Evolutionary conservation across 2,113 vertebrate species (phyloP), one percentile per base, ranked within the genome.

Genomic region (Pavo muticus): DNA sequence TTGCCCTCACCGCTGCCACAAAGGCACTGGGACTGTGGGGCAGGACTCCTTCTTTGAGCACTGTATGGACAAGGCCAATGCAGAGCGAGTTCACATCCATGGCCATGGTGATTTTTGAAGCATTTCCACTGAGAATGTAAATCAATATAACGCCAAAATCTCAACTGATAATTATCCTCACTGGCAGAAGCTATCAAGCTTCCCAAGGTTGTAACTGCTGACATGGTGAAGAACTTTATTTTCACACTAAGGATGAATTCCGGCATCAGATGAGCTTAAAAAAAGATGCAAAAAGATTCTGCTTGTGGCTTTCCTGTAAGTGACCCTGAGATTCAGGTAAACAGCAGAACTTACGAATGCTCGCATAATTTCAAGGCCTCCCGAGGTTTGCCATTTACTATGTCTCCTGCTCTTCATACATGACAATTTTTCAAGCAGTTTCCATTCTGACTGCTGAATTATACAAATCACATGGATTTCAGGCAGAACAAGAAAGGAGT

Each of bases 391-490:
- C 54, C 15, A n/a, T 63, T 61, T 73, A 14, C 20, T 20, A 18
- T 24, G 8, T 68, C 14, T 71, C 21, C 29, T 32, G 15, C 57
- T 20, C 32, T 57, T 70, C 10, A 69, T 54, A 6, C 2, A 5
- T 32, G 54, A 59, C 40, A 25, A 35, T 35, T 59, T 17, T 39
- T 70, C 5, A 35, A 76, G 37, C n/a, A 39, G 1, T 50, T 87
- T 19, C 21, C n/a, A 27, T 8, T 29, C 2, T 57, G 50, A 47
- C 39, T 0, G 0, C 20, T 18, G 76, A 40, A 6, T 1, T 88
- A 30, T 1, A 12, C 50, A 47, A 25, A 6, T 0, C 42, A 1
- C 0, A 1, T 44, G 79, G 64, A 37, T 77, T 80, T 65, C 1
- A 15, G 40, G 42, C 10, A 35, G 18, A 30, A 44, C 25, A 68